Conservation (phyloP, 2,113 vertebrate genomes). For the Setophaga petechia region DNA sequence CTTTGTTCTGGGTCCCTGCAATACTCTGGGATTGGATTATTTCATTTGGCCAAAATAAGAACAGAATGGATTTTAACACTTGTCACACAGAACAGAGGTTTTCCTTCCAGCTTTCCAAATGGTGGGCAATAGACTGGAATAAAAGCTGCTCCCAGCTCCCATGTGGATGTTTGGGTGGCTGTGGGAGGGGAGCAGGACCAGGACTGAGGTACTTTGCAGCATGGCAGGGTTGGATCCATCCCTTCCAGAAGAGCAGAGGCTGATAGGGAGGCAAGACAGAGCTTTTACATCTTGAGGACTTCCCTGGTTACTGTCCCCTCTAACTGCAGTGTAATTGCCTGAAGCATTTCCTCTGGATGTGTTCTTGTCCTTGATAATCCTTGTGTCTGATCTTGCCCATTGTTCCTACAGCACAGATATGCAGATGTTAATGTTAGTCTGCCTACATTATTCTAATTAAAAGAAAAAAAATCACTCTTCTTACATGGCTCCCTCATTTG, state of each 20-base stretch:
- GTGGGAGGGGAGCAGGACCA: neutral
- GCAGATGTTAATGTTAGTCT: neutral
- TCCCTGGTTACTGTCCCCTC: neutral
- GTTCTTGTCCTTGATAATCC: neutral
- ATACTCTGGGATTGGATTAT: neutral
- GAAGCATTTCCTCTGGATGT: neutral
- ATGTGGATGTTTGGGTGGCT: accelerated
- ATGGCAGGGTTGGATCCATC: neutral
- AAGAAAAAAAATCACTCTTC: neutral
- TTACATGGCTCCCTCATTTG: neutral
- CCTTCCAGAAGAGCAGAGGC: neutral
- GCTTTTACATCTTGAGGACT: neutral
- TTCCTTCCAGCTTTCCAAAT: neutral
- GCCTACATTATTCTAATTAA: neutral
- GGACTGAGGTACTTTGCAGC: neutral
- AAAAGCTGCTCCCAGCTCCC: neutral
- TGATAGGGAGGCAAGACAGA: neutral
- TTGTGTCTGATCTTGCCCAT: neutral
- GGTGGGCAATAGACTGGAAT: neutral
- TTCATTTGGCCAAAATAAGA: neutral
- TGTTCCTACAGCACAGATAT: neutral
- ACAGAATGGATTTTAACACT: neutral
- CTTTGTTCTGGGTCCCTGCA: neutral
- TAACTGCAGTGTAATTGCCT: neutral
- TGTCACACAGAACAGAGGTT: neutral